Base-by-base conservation (phyloP, 1,140 invertebrate species). In the fruit fly (Drosophila melanogaster) region DNA sequence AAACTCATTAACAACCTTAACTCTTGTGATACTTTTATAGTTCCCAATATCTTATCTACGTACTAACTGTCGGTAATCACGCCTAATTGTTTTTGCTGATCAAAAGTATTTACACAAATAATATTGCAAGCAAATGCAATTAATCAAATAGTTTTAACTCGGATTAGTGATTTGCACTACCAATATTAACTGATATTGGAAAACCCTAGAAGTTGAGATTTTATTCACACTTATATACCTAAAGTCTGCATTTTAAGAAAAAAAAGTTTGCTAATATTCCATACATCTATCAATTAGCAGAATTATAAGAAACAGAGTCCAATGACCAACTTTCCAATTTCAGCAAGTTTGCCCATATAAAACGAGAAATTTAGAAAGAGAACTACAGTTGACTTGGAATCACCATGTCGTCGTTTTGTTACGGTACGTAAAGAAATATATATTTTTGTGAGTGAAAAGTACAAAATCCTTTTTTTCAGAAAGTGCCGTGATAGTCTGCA, bases 311-410 rank as follows among this genome's bases (percentile, higher is more conserved):
- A 2, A 24, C 19, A 2, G 14, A 47, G 5, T 24, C 24, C 22
- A 26, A 14, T 60, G 17, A 11, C 6, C 10, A 35, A 65, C 61
- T 65, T 65, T 65, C 61, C 14, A 65, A 38, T 46, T 22, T 0
- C 1, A 30, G 33, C n/a, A 2, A 56, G 14, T n/a, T 57, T 3
- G 14, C 11, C 30, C n/a, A 30, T 64, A 64, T 46, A 64, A 64
- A 56, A 64, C 11, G 30, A n/a, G 2, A 37, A 19, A 37, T 33
- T 7, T 46, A 6, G 3, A 6, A 30, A 15, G 8, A n/a, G 19
- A 44, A 37, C 3, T 11, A 11, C 12, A 64, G 40, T 58, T 44
- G 8, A 22, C 19, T 64, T 24, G 5, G 8, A 2, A 57, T 19
- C 15, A 58, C 40, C 41, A 64, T 64, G 60, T 15, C 30, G 30